Evolutionary conservation across 2,888 invertebrate species (phyloP), one percentile per base, ranked within the genome.

Genomic region (Pandemis cinnamomeana): DNA sequence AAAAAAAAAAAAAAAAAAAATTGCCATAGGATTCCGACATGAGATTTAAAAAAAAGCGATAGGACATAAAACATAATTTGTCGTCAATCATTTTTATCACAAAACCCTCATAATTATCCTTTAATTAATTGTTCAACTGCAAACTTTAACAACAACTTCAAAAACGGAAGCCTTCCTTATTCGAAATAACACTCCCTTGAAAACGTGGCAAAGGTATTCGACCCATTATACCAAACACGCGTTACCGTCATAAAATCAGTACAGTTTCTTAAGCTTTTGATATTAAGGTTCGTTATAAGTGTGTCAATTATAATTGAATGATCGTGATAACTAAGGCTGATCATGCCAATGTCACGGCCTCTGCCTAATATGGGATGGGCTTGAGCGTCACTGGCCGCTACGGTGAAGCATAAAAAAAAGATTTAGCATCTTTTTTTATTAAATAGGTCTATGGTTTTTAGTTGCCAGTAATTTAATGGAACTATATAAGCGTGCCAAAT

Each of bases 301-400:
- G 10, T n/a, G 53, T 64, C 62, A 67, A 20, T 20, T n/a, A 27
- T 41, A 67, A 62, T 64, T 44, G 55, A 15, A 66, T 46, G n/a
- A 58, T 42, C 48, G 64, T 75, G 48, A 13, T 11, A 53, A 67
- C 44, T 76, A 20, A 58, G 75, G 75, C 44, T 77, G 8, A 11
- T 36, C 79, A 77, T 77, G 80, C 80, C 83, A 82, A 80, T 81
- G 84, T 82, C 82, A 81, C 67, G 81, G 81, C 76, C 78, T 76
- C 71, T 73, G 81, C 82, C 82, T 83, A 80, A 77, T 77, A 71
- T 78, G 76, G 80, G 82, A 81, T 79, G 83, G 48, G 64, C 7
- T 27, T 48, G 64, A 64, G 72, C 60, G 51, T 51, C 58, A 41
- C 41, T 60, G 46, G 15, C 62, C 15, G 41, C 15, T 58, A 58